Percentiles rank a stretch among this genome's conserved stretches.
Conservation (phyloP, 2,888 invertebrate species). For the Drosophila mayaguana region DNA sequence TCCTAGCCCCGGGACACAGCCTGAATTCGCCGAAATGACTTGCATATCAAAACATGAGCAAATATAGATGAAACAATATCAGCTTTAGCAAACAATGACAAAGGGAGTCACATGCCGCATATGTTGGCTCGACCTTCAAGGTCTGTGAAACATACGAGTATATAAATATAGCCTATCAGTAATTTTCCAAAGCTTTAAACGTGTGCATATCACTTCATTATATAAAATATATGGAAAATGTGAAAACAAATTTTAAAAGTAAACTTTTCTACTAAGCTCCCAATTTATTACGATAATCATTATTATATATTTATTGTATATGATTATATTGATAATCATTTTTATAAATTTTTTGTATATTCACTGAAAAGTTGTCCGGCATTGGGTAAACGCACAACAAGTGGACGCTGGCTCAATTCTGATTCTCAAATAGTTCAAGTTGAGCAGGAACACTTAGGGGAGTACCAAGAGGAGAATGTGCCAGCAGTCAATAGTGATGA, state of each 20-base stretch:
- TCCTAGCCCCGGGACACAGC: not conserved
- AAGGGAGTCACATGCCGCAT: slow-evolving; percentile 3
- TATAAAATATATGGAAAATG: no score
- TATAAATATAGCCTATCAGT: not conserved
- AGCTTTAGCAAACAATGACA: slow-evolving; percentile 7
- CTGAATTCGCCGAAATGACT: not conserved
- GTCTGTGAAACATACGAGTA: not conserved
- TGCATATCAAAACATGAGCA: not conserved
- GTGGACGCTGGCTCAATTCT: no score
- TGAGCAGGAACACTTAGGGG: no score
- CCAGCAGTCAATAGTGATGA: not conserved
- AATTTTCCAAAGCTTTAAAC: not conserved
- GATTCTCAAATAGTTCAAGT: no score
- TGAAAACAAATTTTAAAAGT: no score
- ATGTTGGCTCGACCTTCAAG: not conserved
- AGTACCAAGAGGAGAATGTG: not conserved
- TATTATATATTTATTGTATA: no score
- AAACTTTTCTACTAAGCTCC: no score
- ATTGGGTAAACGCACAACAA: not conserved
- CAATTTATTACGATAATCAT: no score
- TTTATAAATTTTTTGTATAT: not conserved
- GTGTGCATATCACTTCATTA: no score
- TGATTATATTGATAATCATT: no score
- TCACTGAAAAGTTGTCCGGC: no score
- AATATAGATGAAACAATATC: not conserved